phyloP scores from a whole-genome alignment of 2,888 invertebrate genomes.

The Anagyrus pseudococci region DNA sequence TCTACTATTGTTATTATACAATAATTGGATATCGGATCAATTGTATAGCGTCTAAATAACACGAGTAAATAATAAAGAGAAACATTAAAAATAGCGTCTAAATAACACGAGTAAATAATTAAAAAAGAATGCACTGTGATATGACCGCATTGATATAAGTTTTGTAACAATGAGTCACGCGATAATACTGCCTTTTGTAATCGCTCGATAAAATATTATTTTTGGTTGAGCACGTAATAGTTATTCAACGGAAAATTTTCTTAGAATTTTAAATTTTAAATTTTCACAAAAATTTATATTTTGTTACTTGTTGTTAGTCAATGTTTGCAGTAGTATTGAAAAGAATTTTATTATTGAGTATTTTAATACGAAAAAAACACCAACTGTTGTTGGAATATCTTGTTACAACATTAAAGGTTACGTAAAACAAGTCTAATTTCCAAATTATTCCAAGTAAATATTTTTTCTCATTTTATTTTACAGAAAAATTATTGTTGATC shows the following conservation, averaged over 20 bases:
- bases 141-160: too few species aligned
- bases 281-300: conserved; percentile 3
- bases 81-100: too few species aligned
- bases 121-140: too few species aligned
- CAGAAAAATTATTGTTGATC: conserved; percentile 6
- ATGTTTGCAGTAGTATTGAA: background rate
- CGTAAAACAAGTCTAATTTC: background rate
- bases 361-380: conserved; percentile 19
- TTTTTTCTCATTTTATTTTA: conserved; percentile 23
- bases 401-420: conserved; percentile 27
- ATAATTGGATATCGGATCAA: too few species aligned
- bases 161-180: too few species aligned
- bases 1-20: too few species aligned
- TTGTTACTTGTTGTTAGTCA: background rate
- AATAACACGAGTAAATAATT: too few species aligned
- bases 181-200: too few species aligned
- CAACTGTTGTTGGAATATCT: conserved; percentile 25
- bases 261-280: background rate
- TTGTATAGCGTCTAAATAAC: too few species aligned
- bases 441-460: too few species aligned
- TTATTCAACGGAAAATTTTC: background rate
- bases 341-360: conserved; percentile 28
- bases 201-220: too few species aligned
- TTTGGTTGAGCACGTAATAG: background rate
- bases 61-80: too few species aligned